Conservation (phyloP, 2,113 vertebrate species). For the Microcebus jonahi region DNA sequence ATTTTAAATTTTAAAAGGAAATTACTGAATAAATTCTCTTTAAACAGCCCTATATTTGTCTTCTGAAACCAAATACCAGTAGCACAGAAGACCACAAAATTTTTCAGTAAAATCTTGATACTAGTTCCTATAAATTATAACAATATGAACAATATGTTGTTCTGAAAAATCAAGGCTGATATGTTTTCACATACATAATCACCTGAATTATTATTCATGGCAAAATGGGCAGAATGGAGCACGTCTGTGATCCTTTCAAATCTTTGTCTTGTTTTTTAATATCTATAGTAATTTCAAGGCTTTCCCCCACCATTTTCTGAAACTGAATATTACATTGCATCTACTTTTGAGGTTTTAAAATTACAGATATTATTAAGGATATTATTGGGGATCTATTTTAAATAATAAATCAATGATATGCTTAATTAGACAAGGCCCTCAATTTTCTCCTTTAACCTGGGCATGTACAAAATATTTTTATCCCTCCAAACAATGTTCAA, state of each 20-base stretch:
- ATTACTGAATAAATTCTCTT: slow-evolving; percentile 76
- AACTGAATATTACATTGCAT: neutral
- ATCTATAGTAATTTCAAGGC: neutral
- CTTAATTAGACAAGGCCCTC: neutral
- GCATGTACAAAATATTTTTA: neutral
- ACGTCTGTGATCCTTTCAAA: neutral
- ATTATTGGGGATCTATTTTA: neutral
- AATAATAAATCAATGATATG: neutral
- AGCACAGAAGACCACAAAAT: slow-evolving; percentile 37
- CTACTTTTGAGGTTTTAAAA: neutral
- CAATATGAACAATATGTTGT: neutral
- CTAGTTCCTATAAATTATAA: slow-evolving; percentile 29
- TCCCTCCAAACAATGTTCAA: neutral
- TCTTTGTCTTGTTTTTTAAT: neutral
- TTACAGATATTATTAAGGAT: neutral
- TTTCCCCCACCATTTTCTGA: neutral
- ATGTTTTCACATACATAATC: neutral
- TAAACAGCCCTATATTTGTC: slow-evolving; percentile 60
- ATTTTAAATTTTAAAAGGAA: slow-evolving; percentile 61
- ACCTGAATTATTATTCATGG: neutral
- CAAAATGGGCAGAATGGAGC: neutral
- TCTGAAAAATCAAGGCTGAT: slow-evolving; percentile 30
- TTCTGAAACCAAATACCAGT: slow-evolving; percentile 57
- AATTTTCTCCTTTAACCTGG: neutral
- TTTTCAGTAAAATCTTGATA: slow-evolving; percentile 55